Evolutionary conservation across 2,113 vertebrate species (phyloP), one percentile per base, ranked within the genome.

Genomic region (Silurus meridionalis): DNA sequence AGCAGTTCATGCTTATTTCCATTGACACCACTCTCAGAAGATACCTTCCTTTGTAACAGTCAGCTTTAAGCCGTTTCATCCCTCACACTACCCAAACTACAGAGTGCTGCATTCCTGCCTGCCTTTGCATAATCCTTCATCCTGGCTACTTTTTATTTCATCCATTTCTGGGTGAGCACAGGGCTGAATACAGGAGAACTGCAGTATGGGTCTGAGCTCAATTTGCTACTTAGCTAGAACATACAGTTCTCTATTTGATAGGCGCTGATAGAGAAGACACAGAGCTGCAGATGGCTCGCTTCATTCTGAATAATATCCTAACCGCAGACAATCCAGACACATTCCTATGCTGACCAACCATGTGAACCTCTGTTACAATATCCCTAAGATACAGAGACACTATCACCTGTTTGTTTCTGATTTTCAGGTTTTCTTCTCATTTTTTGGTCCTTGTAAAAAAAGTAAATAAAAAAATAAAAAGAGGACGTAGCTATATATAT

Each of bases 221-320:
- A 85, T 71, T 74, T 57, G 72, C 84, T 71, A 82, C 75, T 84
- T 66, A 28, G n/a, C 60, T 17, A 69, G 87, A 83, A 87, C 66
- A 48, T 25, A 81, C 55, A 74, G 85, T 85, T 58, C 79, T 85
- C 77, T 13, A 23, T 63, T 71, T 48, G 61, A 89, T 64, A 87
- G 75, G 55, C 69, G 69, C n/a, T 66, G 46, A 84, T 83, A 82
- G 55, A 83, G 28, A 25, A 83, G 72, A 81, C 71, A 77, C 69
- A 67, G 67, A 11, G 69, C 61, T 83, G 37, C 80, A 85, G 58
- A 82, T 85, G 83, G 50, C 69, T 89, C 58, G 1, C 19, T 52
- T 87, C 61, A 87, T 84, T 80, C 50, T 25, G 55, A 66, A 55
- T 53, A 80, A 83, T 84, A 80, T 72, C 28, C 6, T 72, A 80